Evolutionary conservation across 2,888 invertebrate species (phyloP), one percentile per base, ranked within the genome.

Genomic region (Sphaerophoria taeniata): DNA sequence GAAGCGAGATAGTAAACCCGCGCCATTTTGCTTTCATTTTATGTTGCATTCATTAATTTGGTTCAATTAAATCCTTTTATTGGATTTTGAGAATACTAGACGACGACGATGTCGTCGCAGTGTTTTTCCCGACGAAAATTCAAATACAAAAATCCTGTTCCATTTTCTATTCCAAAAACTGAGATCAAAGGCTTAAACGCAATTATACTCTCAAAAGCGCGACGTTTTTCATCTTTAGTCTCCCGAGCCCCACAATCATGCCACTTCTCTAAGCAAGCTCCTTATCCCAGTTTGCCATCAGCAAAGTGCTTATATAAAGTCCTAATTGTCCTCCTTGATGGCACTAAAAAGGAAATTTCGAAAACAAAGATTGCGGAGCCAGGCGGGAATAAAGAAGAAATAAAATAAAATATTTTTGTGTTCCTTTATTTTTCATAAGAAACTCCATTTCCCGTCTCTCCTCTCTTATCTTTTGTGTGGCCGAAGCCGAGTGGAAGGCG

Each of bases 31-130:
- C 67, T 67, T 53, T 51, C 56, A 70, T 47, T 65, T 58, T 9
- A 33, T 72, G 47, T 24, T 60, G 61, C 14, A 55, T 61, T 43
- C 63, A 78, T 70, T 74, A 56, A 74, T 78, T 70, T 78, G 24
- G 69, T 70, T 73, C 69, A 83, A 83, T 78, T 77, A 82, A 82
- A 82, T 73, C 60, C 56, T 36, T 53, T 65, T 56, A 73, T 82
- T 56, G 58, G 70, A 65, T 78, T 78, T 43, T 36, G 16, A 47
- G 16, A 49, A 49, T 33, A 43, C n/a, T n/a, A n/a, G n/a, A n/a
- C n/a, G n/a, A n/a, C n/a, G n/a, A n/a, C n/a, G 39, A 43, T 5
- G 7, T 7, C 2, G 39, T 43, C 9, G 11, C 11, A 9, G 6
- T 6, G 39, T 39, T 43, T 36, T 36, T 67, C 14, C 34, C 3